Evolutionary conservation across 2,888 invertebrate genomes (phyloP).

Genomic region (Actias luna): DNA sequence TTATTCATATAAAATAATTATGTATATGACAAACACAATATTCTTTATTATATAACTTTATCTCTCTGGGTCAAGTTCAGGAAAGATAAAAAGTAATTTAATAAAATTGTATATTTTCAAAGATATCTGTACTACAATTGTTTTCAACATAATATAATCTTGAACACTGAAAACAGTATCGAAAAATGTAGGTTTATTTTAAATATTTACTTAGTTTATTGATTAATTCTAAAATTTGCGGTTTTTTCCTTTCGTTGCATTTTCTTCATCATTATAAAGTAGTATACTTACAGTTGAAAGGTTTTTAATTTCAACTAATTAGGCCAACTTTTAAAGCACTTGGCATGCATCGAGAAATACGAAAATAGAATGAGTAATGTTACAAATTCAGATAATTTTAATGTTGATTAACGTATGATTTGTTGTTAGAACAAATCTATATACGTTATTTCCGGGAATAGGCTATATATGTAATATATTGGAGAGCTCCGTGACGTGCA

Average conservation of each 20-base stretch:
- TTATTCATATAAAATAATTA: too few species aligned
- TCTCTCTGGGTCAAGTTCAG: too few species aligned
- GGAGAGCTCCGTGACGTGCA: background rate
- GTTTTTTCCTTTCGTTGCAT: background rate
- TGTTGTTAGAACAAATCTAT: constrained; percentile 40
- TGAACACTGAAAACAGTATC: background rate
- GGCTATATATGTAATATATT: constrained; percentile 26
- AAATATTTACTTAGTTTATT: background rate
- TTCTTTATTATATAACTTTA: too few species aligned
- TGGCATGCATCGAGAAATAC: constrained; percentile 32
- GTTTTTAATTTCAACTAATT: background rate
- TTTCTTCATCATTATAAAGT: background rate
- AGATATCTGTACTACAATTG: too few species aligned
- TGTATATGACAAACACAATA: too few species aligned
- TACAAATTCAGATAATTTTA: constrained; percentile 38
- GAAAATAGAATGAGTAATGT: constrained; percentile 30
- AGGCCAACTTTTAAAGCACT: constrained; percentile 13
- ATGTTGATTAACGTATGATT: constrained; percentile 41
- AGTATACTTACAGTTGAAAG: background rate
- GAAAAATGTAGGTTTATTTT: too few species aligned
- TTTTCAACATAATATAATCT: background rate
- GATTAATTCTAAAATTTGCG: background rate
- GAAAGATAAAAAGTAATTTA: too few species aligned
- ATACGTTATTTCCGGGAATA: constrained; percentile 38
- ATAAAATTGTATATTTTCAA: too few species aligned